phyloP scores from a whole-genome alignment of 2,888 invertebrate genomes.

The Syrphus vitripennis region DNA sequence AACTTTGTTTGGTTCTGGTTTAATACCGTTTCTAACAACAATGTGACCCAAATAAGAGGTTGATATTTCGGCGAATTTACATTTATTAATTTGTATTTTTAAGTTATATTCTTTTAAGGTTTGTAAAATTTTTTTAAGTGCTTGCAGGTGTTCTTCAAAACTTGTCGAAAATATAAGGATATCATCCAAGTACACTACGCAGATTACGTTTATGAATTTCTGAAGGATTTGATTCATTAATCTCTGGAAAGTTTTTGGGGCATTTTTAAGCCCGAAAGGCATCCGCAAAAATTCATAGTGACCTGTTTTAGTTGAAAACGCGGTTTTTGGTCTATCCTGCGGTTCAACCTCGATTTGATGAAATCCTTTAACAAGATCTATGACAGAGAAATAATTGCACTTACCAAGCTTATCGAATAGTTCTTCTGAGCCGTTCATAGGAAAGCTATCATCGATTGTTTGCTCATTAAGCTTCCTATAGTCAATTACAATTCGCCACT shows the following conservation, averaged over 20 bases:
- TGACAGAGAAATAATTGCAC: neutral
- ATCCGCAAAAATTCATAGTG: neutral
- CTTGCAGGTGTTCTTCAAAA: too few relatives aligned
- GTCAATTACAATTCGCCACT: too few relatives aligned
- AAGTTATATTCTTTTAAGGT: neutral
- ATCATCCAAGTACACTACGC: constrained; percentile 64
- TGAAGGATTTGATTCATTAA: constrained; percentile 73
- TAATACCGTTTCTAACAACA: neutral
- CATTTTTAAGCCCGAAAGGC: neutral
- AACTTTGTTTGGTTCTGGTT: neutral
- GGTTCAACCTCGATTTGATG: constrained; percentile 35
- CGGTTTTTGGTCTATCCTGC: neutral
- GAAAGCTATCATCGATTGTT: neutral
- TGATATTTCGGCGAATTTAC: neutral
- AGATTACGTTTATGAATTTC: constrained; percentile 21
- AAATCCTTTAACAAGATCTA: neutral
- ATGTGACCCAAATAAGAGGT: neutral
- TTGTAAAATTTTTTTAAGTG: constrained; percentile 6
- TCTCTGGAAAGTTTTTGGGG: constrained; percentile 68
- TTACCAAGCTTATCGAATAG: constrained; percentile 33
- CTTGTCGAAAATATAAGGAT: constrained; percentile 72
- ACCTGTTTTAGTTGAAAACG: neutral
- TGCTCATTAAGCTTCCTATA: constrained; percentile 1
- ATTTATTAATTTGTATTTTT: neutral
- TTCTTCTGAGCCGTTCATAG: neutral